Conservation (phyloP, 2,888 invertebrate genomes). For the Scaptodrosophila latifasciaeformis region DNA sequence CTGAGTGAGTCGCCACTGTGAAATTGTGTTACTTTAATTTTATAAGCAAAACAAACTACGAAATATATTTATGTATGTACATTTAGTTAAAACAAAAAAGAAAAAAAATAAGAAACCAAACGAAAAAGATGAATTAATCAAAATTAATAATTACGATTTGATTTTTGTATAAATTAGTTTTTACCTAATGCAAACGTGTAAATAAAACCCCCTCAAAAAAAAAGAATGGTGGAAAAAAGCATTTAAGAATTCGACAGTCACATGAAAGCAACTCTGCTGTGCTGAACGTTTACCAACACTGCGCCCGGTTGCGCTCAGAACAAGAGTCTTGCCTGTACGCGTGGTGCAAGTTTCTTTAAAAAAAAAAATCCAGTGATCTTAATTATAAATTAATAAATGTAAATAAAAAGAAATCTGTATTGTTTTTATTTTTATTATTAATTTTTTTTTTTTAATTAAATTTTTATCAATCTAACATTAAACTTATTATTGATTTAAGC, state of each 20-base stretch:
- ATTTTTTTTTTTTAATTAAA: too few species aligned
- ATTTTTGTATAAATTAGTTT: conserved; percentile 52
- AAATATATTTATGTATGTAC: conserved; percentile 23
- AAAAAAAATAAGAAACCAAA: too few species aligned
- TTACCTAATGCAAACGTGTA: conserved; percentile 38
- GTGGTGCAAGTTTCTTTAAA: conserved; percentile 45
- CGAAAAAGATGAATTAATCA: too few species aligned
- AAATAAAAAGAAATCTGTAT: conserved; percentile 7
- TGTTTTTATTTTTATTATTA: conserved; percentile 2
- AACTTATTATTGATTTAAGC: conserved; percentile 37
- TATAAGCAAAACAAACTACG: conserved; percentile 13
- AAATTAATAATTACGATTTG: conserved; percentile 24
- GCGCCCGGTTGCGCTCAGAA: too few species aligned
- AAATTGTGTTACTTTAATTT: conserved; percentile 26
- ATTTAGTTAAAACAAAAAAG: conserved; percentile 13
- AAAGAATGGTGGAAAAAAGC: conserved; percentile 13
- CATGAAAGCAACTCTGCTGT: conserved; percentile 2
- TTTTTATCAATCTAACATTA: too few species aligned
- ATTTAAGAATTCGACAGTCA: conserved; percentile 11
- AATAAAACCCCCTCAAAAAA: conserved; percentile 5
- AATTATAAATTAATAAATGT: conserved; percentile 30
- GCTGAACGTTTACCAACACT: conserved; percentile 13
- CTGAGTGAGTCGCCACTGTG: not conserved
- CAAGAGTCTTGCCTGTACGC: too few species aligned
- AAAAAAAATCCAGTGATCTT: conserved; percentile 73